Base-by-base conservation (phyloP, 2,113 vertebrate genomes). In the Anolis sagrei region DNA sequence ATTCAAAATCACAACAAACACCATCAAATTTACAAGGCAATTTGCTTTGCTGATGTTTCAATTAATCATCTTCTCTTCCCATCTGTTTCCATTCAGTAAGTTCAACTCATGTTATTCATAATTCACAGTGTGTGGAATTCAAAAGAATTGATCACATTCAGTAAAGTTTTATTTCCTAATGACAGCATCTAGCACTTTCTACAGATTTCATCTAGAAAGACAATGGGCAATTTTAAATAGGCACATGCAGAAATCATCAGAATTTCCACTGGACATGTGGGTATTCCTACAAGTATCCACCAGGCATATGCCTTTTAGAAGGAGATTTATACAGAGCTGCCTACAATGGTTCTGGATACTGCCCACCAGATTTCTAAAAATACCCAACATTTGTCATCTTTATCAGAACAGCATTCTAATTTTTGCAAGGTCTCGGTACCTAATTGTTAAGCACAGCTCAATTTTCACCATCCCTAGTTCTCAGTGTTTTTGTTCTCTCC, bases 51-150 rank as follows among this genome's bases (percentile, higher is more conserved):
- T 89, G 69, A 0, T 32, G 79, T 90, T 89, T 70, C 85, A 39
- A 74, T 84, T 86, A 83, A 91, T 90, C 69, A 51, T 77, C 76
- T 88, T 89, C 78, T 91, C 7, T 0, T 62, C 74, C 91, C 90
- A 80, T 92, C 93, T 94, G 90, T 70, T 76, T 66, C 82, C 23
- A 79, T 85, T 76, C n/a, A 70, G 27, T 70, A 51, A 68, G 2
- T 36, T 91, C 88, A 88, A 79, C 77, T 70, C 76, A 51, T 14
- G 80, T 85, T 69, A 27, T 49, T 91, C 86, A 81, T 86, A 79
- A 87, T 88, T 84, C 49, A 11, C 0, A 86, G 68, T 32, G 64
- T 82, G 86, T 62, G 34, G 61, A 32, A 13, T 34, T 21, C 64
- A 85, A 64, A 81, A 83, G 58, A 85, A 25, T 82, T 91, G n/a